A percentile compares a stretch with the other conserved stretches of the same genome.
phyloP scores from a whole-genome alignment of 2,888 invertebrate genomes.

The Thymelicus sylvestris region DNA sequence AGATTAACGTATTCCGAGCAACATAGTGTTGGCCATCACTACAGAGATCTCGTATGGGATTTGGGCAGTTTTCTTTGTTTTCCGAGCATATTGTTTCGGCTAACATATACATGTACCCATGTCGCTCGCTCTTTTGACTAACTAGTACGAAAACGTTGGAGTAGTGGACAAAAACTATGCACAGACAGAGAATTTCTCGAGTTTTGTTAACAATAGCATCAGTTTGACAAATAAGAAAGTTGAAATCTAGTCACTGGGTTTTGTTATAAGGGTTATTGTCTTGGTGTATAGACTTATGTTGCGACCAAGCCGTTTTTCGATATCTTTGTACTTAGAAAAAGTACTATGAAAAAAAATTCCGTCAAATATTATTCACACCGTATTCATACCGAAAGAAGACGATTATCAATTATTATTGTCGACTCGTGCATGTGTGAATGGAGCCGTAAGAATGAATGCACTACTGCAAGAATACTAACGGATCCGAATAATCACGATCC shows the following conservation, averaged over 20 bases:
- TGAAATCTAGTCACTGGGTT: slow-evolving; percentile 12
- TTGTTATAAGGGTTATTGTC: slow-evolving; percentile 13
- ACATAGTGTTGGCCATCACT: slow-evolving; percentile 10
- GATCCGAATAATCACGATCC: too few species aligned
- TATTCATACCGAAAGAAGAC: too few species aligned
- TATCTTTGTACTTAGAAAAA: too few species aligned
- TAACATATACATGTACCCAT: slow-evolving; percentile 6
- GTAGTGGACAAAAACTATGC: slow-evolving; percentile 30
- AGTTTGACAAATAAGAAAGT: slow-evolving; percentile 29
- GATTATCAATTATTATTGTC: too few species aligned
- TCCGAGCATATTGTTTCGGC: slow-evolving; percentile 10
- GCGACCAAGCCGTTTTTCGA: too few species aligned
- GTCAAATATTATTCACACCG: too few species aligned
- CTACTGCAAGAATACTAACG: too few species aligned
- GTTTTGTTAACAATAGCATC: slow-evolving; percentile 19
- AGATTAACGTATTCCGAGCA: neutral
- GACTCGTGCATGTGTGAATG: too few species aligned
- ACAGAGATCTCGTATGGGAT: slow-evolving; percentile 7
- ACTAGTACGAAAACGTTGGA: slow-evolving; percentile 27
- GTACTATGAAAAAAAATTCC: too few species aligned
- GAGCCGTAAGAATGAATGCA: too few species aligned
- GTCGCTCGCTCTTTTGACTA: slow-evolving; percentile 17
- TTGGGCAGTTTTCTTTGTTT: slow-evolving; percentile 30
- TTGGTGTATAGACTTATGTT: neutral
- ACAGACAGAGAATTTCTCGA: slow-evolving; percentile 14